phyloP scores from a whole-genome alignment of 1,140 invertebrate species.

The Nylanderia fulva region DNA sequence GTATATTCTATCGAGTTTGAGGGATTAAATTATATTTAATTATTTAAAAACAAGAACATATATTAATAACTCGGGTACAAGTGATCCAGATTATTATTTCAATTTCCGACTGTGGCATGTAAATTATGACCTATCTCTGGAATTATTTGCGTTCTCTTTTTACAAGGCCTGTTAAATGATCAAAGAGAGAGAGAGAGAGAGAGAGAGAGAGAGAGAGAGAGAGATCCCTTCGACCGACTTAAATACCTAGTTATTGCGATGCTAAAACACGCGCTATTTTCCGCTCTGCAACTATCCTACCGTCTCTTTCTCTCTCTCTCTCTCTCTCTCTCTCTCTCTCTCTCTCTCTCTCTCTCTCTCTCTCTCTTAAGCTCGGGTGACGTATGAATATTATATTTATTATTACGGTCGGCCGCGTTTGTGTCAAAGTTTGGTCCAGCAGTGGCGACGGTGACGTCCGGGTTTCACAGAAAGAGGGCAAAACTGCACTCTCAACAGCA shows the following conservation, averaged over 20 bases:
- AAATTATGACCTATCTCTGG: slow-evolving; percentile 7
- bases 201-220: too few species aligned
- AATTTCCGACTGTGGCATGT: slow-evolving; percentile 5
- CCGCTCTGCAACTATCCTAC: not conserved
- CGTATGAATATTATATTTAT: slow-evolving; percentile 57
- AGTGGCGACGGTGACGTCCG: slow-evolving; percentile 36
- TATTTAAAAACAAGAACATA: slow-evolving; percentile 27
- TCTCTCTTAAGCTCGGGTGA: not conserved
- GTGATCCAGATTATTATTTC: slow-evolving; percentile 4
- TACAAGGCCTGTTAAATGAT: slow-evolving; percentile 14
- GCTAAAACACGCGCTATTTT: slow-evolving; percentile 20
- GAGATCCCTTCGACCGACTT: slow-evolving; percentile 18
- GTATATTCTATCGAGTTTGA: not conserved
- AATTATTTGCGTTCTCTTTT: slow-evolving; percentile 1
- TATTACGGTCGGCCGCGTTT: slow-evolving; percentile 32
- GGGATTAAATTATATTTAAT: slow-evolving; percentile 15
- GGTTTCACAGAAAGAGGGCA: slow-evolving; percentile 48
- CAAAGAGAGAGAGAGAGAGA: too few species aligned
- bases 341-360: not conserved
- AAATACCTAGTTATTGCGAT: slow-evolving; percentile 10
- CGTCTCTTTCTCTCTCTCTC: not conserved
- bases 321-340: not conserved
- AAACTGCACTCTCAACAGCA: slow-evolving; percentile 45
- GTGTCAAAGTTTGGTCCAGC: slow-evolving; percentile 53
- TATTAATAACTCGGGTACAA: slow-evolving; percentile 10